These are phyloP conservation scores for Cheilosia soror DNA, from an alignment of 2,888 invertebrate genomes.

Conservation along the genomic window DNA sequence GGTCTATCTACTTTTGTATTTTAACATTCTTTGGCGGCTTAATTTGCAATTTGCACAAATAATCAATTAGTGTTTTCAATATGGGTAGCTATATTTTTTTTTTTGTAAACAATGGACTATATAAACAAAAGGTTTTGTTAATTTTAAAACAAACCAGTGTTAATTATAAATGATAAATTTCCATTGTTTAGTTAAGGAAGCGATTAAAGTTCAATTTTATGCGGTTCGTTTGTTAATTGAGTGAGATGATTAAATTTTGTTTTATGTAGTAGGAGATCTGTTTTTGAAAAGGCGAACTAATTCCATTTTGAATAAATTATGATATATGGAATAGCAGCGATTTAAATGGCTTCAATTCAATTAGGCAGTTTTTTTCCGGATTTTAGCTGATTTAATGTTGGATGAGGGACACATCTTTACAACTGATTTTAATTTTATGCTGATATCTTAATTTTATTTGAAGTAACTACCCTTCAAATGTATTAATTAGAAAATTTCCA, in stretches of 20 bases:
- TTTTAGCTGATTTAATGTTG: too few species aligned
- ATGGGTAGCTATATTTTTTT: not conserved
- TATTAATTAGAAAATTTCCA: too few species aligned
- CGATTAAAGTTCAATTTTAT: not conserved
- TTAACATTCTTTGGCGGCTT: not conserved
- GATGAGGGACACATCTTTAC: too few species aligned
- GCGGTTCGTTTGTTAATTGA: not conserved
- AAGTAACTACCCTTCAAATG: too few species aligned
- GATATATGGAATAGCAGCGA: too few species aligned
- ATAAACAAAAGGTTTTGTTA: not conserved
- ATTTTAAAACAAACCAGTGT: not conserved
- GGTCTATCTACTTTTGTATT: not conserved
- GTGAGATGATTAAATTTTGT: too few species aligned
- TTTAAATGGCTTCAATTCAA: too few species aligned
- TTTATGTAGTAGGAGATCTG: not conserved
- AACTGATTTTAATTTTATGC: too few species aligned
- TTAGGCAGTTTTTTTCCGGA: too few species aligned
- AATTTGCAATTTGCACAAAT: not conserved
- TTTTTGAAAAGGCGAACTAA: not conserved
- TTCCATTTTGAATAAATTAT: not conserved
- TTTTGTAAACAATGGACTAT: not conserved
- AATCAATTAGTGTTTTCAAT: conserved; percentile 5
- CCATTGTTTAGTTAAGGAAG: conserved; percentile 29
- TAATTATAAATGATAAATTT: conserved; percentile 12
- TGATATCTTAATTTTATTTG: too few species aligned